Evolutionary conservation across 53 echinoderm and acorn worm species (phyloP).

Genomic region (Paelopatides confundens): DNA sequence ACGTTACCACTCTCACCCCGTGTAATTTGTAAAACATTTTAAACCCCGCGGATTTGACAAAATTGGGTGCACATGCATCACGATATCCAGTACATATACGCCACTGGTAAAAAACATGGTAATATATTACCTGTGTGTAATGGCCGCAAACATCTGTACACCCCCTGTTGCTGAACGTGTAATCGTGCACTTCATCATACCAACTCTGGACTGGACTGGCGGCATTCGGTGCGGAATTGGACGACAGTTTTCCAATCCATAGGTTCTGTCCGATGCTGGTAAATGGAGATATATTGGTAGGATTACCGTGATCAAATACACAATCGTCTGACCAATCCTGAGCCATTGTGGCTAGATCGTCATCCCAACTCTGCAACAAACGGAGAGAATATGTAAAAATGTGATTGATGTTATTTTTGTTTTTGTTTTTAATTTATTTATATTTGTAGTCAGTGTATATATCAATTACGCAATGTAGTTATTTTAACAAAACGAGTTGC

Average conservation of each 20-base stretch:
- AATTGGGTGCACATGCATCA: no score
- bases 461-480: no score
- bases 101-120: no score
- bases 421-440: no score
- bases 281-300: constrained; percentile 74
- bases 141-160: constrained; percentile 84
- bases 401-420: no score
- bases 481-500: no score
- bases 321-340: constrained; percentile 89
- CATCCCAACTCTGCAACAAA: constrained; percentile 79
- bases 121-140: constrained; percentile 95
- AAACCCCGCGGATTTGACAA: no score
- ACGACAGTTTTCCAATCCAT: constrained; percentile 62
- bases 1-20: no score
- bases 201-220: constrained; percentile 65
- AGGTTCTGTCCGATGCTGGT: constrained; percentile 80
- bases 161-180: constrained; percentile 50
- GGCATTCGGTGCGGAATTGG: constrained; percentile 44
- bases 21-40: no score
- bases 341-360: constrained; percentile 81
- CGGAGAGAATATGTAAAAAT: background rate
- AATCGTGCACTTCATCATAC: constrained; percentile 77
- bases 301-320: constrained; percentile 82
- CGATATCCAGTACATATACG: no score
- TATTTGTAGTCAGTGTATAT: no score